Base-by-base conservation (phyloP, 2,797 vertebrate species). In the Vespertilio murinus region DNA sequence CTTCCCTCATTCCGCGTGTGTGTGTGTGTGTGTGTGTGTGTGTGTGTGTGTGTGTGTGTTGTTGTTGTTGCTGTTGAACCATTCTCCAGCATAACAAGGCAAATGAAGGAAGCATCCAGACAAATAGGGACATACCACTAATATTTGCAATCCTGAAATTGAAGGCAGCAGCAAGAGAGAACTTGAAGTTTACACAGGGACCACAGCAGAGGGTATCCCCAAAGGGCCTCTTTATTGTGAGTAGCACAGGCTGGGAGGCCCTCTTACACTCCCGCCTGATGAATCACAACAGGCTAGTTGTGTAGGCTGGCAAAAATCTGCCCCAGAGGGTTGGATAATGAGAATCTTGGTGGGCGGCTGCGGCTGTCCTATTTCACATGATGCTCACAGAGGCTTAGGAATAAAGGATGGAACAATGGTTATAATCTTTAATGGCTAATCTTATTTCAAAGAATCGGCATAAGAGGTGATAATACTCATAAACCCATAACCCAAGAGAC, bases 81-180 rank as follows among this genome's bases (percentile, higher is more conserved):
- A 69, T 35, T 40, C 42, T 90, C 54, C 91, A 45, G 35, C 73
- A 74, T 82, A 69, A 49, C 42, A 59, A 97, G 38, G 84, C 25
- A 94, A 88, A 94, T 74, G 90, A 93, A 89, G 40, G 67, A 59
- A 20, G 16, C 49, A 17, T n/a, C 25, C 25, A 20, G 33, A 33
- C 6, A 74, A 82, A 56, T 84, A 65, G 80, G 18, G 20, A 77
- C 61, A n/a, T 40, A 61, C 33, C 42, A 54, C 42, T 77, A 30
- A 12, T 52, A 90, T 91, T 89, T 84, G 23, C 87, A 88, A 70
- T 12, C 38, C 16, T 81, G 28, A 16, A n/a, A n/a, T 40, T 85
- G 61, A 82, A 88, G 74, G n/a, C 74, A 86, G 59, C 42, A 85
- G 9, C 52, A 73, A 78, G 59, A 54, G 18, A 90, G 22, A 91